Evolutionary conservation across 2,797 vertebrate species (phyloP), one percentile per base, ranked within the genome.

Genomic region (Aeoliscus strigatus): DNA sequence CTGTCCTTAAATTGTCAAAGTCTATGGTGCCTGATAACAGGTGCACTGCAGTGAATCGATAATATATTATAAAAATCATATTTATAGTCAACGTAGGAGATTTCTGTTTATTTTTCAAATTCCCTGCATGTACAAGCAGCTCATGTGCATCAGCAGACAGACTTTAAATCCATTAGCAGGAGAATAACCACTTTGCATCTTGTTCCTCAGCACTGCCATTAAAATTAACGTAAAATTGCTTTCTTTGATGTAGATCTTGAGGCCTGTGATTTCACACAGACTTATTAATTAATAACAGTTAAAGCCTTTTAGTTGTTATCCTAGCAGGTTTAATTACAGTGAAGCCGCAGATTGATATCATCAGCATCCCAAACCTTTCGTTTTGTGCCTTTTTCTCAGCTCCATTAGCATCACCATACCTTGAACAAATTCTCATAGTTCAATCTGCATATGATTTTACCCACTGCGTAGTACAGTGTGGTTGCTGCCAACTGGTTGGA

Each of bases 221-320:
- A 27, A 72, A 27, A 72, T 75, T 30, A 78, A 75, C 75, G 63
- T 55, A 53, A 60, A 71, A 31, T 51, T 56, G 17, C 58, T 39
- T 29, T 68, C 64, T 75, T 76, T 78, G 70, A 74, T 72, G 64
- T 66, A 18, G 40, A 51, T 51, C 36, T 53, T 17, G 30, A 66
- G 36, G 45, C 42, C 51, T 71, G 60, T 71, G 67, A 71, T 79
- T 58, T 63, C 38, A 45, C 50, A 36, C 25, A 9, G 23, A 53
- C 64, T 71, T 58, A 77, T 65, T 70, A 54, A 75, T 74, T 76
- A 73, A 77, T 72, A 61, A 35, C 49, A 57, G 70, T 70, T 52
- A 75, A 47, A 72, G 60, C 18, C 48, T 66, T 69, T 62, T 48
- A 64, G 24, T 65, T 51, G 6, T 47, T 42, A 48, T 55, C 38